These are phyloP conservation scores for Hemibagrus wyckioides DNA, from an alignment of 2,113 vertebrate genomes.

Conservation along the genomic window DNA sequence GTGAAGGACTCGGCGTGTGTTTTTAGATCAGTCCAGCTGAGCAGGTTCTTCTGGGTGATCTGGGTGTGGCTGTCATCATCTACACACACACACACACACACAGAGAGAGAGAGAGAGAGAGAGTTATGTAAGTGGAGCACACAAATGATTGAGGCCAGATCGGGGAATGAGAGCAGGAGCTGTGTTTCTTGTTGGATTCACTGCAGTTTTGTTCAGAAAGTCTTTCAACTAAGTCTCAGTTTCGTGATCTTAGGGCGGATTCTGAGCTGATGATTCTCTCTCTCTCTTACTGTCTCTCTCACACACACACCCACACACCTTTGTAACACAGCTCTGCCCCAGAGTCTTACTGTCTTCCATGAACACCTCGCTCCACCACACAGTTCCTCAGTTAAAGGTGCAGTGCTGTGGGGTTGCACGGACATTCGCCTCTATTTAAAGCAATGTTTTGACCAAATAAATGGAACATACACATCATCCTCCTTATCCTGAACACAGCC, in stretches of 20 bases:
- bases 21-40: constrained; percentile 41
- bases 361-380: background rate
- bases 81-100: constrained; percentile 19
- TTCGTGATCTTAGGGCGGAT: constrained; percentile 36
- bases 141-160: background rate
- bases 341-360: background rate
- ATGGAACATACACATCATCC: background rate
- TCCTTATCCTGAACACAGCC: background rate
- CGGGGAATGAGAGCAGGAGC: background rate
- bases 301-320: background rate
- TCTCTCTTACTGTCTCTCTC: constrained; percentile 1
- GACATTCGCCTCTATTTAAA: background rate
- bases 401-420: background rate
- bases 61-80: constrained; percentile 54
- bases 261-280: background rate
- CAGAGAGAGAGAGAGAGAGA: constrained; percentile 31
- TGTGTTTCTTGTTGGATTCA: background rate
- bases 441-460: background rate
- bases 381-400: background rate
- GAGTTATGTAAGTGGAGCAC: constrained; percentile 8
- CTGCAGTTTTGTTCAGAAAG: background rate
- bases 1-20: constrained; percentile 1
- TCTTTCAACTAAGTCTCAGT: background rate
- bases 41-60: constrained; percentile 52
- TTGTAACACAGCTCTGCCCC: background rate